Conservation (phyloP, 1,140 invertebrate species). For the Hylyphantes graminicola region DNA sequence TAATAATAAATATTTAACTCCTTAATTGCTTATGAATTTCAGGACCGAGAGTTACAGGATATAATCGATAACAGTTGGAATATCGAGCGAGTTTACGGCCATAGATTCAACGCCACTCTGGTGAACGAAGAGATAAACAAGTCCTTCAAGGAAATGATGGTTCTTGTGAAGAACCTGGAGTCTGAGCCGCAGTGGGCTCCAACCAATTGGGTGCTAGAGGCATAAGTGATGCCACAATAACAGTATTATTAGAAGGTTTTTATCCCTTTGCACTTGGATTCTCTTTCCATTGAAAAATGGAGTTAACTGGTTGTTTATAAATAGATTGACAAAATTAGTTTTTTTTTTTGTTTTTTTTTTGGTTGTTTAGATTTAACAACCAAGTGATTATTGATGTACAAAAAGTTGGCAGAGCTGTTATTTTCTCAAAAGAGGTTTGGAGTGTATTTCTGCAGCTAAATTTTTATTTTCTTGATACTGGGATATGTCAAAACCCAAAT, state of each 20-base stretch:
- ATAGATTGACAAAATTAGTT: too few relatives aligned
- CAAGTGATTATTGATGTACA: too few relatives aligned
- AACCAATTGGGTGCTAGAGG: slow-evolving; percentile 77
- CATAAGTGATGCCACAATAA: slow-evolving; percentile 9
- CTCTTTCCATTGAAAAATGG: too few relatives aligned
- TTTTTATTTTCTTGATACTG: too few relatives aligned
- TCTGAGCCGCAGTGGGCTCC: slow-evolving; percentile 97
- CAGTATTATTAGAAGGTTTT: slow-evolving; percentile 38
- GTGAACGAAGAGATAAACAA: slow-evolving; percentile 88
- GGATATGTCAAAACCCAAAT: too few relatives aligned
- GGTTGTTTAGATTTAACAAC: too few relatives aligned
- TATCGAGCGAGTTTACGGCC: slow-evolving; percentile 93
- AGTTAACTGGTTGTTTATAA: too few relatives aligned
- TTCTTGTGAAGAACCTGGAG: slow-evolving; percentile 86
- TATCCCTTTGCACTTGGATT: not conserved
- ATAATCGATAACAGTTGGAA: slow-evolving; percentile 87
- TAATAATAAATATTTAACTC: not conserved
- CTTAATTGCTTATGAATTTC: slow-evolving; percentile 68
- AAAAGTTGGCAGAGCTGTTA: too few relatives aligned
- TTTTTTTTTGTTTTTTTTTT: too few relatives aligned
- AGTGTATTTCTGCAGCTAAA: too few relatives aligned
- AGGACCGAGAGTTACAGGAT: slow-evolving; percentile 93
- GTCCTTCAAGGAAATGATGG: slow-evolving; percentile 87
- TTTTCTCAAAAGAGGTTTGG: too few relatives aligned
- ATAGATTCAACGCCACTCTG: slow-evolving; percentile 92